Evolutionary conservation across 2,113 vertebrate species (phyloP).

Genomic region (Coptodon bakossiorum): DNA sequence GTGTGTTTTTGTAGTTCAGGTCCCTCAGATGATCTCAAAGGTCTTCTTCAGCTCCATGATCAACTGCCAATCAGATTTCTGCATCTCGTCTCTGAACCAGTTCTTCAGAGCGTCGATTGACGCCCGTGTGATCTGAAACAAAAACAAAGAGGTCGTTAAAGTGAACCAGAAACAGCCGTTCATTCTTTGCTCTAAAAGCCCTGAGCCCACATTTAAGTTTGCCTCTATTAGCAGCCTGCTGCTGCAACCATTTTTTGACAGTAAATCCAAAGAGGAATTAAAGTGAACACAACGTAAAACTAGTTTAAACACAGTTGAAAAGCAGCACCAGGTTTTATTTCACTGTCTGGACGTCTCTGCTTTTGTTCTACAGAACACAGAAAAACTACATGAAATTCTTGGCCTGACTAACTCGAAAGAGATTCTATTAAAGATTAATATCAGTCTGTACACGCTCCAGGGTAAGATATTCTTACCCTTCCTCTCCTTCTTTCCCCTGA

Average conservation of each 20-base stretch:
- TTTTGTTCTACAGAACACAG: background rate
- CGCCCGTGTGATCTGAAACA: slow-evolving; percentile 85
- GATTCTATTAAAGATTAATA: no score
- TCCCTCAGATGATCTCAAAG: slow-evolving; percentile 93
- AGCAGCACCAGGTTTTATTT: background rate
- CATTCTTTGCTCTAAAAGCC: background rate
- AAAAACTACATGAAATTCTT: background rate
- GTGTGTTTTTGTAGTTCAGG: background rate
- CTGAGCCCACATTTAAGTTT: background rate
- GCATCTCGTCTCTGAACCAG: slow-evolving; percentile 99
- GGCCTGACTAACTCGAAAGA: background rate
- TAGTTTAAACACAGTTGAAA: background rate
- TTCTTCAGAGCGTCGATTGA: slow-evolving; percentile 98
- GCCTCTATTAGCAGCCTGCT: background rate
- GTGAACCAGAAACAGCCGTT: background rate
- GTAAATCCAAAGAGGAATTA: background rate
- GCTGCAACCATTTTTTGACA: background rate
- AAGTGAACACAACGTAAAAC: background rate
- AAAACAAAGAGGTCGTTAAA: background rate
- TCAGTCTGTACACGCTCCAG: no score
- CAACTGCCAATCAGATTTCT: slow-evolving; percentile 97
- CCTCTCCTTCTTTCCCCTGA: background rate
- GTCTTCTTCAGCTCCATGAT: slow-evolving; percentile 99
- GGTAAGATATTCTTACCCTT: background rate
- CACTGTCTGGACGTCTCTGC: background rate